A percentile compares a stretch with the other conserved stretches of the same genome.
Evolutionary conservation across 2,888 invertebrate species (phyloP).

Genomic region (Amiota minor): DNA sequence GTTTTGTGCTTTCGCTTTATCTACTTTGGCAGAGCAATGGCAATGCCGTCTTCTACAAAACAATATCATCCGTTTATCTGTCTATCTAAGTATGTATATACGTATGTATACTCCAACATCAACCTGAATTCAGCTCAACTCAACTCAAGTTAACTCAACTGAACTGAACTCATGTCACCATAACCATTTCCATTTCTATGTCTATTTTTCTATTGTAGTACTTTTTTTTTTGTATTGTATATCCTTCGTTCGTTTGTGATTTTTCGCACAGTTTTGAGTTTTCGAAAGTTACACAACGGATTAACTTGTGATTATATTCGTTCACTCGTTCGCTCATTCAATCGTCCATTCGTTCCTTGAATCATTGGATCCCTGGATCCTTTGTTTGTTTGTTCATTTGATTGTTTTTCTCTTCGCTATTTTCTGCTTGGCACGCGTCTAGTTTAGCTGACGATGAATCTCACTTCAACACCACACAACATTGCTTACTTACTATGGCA

Average conservation of each 20-base stretch:
- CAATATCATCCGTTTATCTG: too few species aligned
- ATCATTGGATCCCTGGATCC: slow-evolving; percentile 13
- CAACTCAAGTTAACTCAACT: not conserved
- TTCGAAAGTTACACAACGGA: slow-evolving; percentile 60
- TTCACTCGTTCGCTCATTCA: not conserved
- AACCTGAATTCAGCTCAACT: not conserved
- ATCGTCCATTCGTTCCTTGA: slow-evolving; percentile 7
- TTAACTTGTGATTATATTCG: slow-evolving; percentile 62
- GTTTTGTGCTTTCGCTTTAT: slow-evolving; percentile 5
- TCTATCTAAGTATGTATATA: too few species aligned
- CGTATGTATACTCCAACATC: too few species aligned
- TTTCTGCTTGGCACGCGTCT: slow-evolving; percentile 42
- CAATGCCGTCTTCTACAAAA: too few species aligned
- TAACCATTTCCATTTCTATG: not conserved
- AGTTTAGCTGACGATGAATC: not conserved
- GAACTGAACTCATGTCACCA: not conserved
- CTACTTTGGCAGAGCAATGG: not conserved
- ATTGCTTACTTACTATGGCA: not conserved
- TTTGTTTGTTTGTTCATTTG: not conserved
- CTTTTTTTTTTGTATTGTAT: too few species aligned
- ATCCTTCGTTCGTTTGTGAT: too few species aligned
- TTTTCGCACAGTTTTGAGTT: slow-evolving; percentile 42
- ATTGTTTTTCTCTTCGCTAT: not conserved
- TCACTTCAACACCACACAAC: too few species aligned
- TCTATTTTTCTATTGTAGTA: too few species aligned